Conservation (phyloP, 2,113 vertebrate genomes). For the Myodes glareolus region DNA sequence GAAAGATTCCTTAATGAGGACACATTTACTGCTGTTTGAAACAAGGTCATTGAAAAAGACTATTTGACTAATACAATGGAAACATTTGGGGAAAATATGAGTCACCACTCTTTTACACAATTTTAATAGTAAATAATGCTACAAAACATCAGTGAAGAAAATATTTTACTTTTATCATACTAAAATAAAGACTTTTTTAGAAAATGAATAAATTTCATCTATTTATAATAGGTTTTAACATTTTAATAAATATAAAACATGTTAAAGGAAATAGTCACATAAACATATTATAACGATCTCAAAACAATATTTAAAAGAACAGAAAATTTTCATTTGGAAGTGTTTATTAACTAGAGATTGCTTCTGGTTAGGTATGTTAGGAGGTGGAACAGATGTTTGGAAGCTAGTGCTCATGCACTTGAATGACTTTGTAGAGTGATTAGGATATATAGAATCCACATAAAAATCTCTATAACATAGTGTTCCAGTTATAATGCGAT, state of each 20-base stretch:
- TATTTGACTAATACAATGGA: not conserved
- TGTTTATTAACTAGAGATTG: not conserved
- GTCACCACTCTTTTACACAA: not conserved
- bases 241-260: not conserved
- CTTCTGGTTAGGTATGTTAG: not conserved
- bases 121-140: not conserved
- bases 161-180: not conserved
- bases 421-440: too few species aligned
- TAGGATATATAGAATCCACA: not conserved
- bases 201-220: not conserved
- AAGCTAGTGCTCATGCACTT: too few species aligned
- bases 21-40: not conserved
- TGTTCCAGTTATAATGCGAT: not conserved
- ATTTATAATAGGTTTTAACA: not conserved
- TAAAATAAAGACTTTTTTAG: not conserved
- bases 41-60: not conserved
- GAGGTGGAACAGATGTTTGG: too few species aligned
- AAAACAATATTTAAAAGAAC: not conserved
- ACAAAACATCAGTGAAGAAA: not conserved
- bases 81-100: conserved; percentile 3
- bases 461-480: not conserved
- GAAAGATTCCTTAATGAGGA: conserved; percentile 27
- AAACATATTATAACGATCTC: not conserved
- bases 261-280: not conserved
- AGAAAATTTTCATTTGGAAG: not conserved